Conservation (phyloP, 2,888 invertebrate species). For the Euclidia mi region DNA sequence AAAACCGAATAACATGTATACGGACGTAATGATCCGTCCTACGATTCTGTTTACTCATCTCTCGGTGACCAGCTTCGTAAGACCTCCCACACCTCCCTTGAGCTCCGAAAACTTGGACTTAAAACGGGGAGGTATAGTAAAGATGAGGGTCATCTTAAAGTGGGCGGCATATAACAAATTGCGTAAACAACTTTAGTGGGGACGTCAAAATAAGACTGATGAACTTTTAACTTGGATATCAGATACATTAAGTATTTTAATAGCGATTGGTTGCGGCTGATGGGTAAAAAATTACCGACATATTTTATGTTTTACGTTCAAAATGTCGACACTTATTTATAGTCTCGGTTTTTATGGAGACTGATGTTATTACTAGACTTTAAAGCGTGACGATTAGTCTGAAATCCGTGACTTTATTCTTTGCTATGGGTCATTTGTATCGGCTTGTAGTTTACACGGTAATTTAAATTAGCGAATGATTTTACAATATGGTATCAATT, state of each 20-base stretch:
- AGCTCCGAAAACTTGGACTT: neutral
- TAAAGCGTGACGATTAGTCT: too few species aligned
- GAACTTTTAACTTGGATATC: slow-evolving; percentile 67
- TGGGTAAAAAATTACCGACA: slow-evolving; percentile 7
- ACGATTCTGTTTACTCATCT: slow-evolving; percentile 79
- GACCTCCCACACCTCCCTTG: slow-evolving; percentile 42
- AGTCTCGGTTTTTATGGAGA: too few species aligned
- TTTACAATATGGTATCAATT: too few species aligned
- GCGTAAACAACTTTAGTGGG: slow-evolving; percentile 74
- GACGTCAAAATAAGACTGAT: slow-evolving; percentile 74
- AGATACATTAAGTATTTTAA: slow-evolving; percentile 47
- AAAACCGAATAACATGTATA: slow-evolving; percentile 67
- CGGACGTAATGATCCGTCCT: slow-evolving; percentile 76
- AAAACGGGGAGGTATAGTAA: neutral
- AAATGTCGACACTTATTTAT: neutral
- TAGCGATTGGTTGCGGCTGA: slow-evolving; percentile 26
- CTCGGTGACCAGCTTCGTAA: slow-evolving; percentile 41
- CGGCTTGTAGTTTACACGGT: too few species aligned
- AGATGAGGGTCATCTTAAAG: slow-evolving; percentile 29
- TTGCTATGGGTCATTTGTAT: too few species aligned
- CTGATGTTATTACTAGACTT: too few species aligned
- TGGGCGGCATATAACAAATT: slow-evolving; percentile 67
- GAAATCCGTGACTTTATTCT: too few species aligned
- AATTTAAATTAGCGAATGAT: too few species aligned
- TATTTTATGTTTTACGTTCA: neutral